phyloP scores from a whole-genome alignment of 2,797 vertebrate species.

The Lepus oiostolus region DNA sequence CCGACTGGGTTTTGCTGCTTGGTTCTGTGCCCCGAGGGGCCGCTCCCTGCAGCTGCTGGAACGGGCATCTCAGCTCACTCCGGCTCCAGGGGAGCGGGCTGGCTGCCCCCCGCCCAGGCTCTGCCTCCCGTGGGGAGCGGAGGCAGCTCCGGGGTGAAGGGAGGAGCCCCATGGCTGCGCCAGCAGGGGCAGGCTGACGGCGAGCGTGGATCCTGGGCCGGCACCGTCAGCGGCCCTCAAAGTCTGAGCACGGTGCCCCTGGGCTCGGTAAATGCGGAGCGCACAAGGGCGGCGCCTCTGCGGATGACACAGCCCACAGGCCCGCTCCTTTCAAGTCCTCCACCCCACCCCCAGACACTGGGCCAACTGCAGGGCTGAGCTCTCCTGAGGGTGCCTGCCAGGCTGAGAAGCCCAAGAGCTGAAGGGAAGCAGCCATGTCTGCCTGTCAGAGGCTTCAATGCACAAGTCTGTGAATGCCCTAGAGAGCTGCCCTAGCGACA shows the following conservation, averaged over 20 bases:
- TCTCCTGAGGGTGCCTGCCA: background rate
- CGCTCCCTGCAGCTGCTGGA: background rate
- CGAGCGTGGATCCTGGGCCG: background rate
- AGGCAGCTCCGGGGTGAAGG: background rate
- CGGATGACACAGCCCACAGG: background rate
- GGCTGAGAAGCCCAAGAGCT: background rate
- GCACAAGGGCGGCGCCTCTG: too few species aligned
- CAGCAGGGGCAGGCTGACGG: background rate
- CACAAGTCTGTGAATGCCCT: background rate
- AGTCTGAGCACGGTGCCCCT: background rate
- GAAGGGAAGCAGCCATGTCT: background rate
- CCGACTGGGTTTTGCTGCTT: slow-evolving; percentile 9
- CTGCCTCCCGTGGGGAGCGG: background rate
- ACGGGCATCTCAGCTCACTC: background rate
- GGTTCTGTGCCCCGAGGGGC: background rate
- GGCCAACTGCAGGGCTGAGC: background rate
- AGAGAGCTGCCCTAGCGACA: background rate
- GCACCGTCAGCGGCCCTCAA: background rate
- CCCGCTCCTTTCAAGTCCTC: background rate
- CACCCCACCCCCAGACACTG: background rate
- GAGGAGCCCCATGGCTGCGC: background rate
- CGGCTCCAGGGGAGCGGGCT: background rate
- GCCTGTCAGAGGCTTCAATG: background rate
- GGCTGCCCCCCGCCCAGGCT: background rate
- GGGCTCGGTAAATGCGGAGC: background rate